A percentile compares a stretch with the other conserved stretches of the same genome.
Conservation (phyloP, 2,888 invertebrate genomes). For the Bruchidius siliquastri region DNA sequence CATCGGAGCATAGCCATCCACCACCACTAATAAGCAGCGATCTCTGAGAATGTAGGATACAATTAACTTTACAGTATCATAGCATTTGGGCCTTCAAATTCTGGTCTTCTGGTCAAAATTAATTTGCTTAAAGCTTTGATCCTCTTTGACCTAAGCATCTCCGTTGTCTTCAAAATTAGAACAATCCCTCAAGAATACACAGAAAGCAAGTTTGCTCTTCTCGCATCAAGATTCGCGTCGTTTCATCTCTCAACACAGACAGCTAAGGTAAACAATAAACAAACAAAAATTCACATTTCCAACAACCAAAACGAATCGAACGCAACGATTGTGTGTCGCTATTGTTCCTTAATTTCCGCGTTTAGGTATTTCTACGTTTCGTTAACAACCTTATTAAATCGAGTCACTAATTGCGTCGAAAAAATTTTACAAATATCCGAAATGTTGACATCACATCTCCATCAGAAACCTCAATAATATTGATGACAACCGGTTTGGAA, state of each 20-base stretch:
- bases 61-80: too few species aligned
- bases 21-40: too few species aligned
- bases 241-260: background rate
- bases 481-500: background rate
- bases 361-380: background rate
- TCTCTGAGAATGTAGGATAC: too few species aligned
- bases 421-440: background rate
- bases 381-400: background rate
- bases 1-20: too few species aligned
- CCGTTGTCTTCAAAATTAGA: too few species aligned
- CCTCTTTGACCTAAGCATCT: too few species aligned
- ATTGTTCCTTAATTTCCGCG: background rate
- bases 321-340: background rate
- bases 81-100: too few species aligned
- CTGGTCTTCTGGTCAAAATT: too few species aligned
- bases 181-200: too few species aligned
- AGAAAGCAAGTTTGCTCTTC: too few species aligned
- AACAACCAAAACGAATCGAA: background rate
- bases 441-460: background rate
- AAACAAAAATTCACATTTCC: background rate
- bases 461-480: background rate
- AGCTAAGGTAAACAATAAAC: background rate
- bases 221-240: too few species aligned
- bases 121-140: too few species aligned
- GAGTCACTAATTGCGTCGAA: background rate